Evolutionary conservation across 2,113 vertebrate species (phyloP).

Genomic region (Pedetes capensis): DNA sequence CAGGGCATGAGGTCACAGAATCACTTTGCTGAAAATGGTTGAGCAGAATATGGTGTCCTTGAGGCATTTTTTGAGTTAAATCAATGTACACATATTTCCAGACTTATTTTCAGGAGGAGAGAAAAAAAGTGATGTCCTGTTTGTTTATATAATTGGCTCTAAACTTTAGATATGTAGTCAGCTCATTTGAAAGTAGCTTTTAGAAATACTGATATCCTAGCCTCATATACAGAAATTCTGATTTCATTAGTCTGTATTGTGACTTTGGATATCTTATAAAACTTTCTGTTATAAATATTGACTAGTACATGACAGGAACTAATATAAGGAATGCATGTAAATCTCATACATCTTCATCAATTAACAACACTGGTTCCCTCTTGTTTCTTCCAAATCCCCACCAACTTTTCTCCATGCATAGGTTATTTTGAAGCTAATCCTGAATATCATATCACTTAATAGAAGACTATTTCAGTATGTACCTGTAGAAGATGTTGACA

Average conservation of each 20-base stretch:
- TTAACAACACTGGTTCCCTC: not conserved
- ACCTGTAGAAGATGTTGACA: not conserved
- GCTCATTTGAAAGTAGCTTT: conserved; percentile 29
- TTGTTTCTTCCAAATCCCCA: not conserved
- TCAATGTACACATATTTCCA: not conserved
- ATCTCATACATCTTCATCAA: conserved; percentile 10
- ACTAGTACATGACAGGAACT: conserved; percentile 17
- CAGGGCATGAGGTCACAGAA: not conserved
- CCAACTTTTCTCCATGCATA: not conserved
- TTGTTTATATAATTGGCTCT: conserved; percentile 1
- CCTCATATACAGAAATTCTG: not conserved
- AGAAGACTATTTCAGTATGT: not conserved
- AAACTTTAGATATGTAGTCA: conserved; percentile 17
- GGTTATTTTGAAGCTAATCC: conserved; percentile 26
- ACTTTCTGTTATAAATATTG: not conserved
- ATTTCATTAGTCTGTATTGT: not conserved
- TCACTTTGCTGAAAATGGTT: not conserved
- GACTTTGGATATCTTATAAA: not conserved
- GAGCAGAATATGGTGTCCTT: not conserved
- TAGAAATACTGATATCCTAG: not conserved
- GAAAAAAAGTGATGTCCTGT: not conserved
- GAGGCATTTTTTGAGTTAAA: not conserved
- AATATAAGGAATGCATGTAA: not conserved
- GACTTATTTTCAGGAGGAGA: not conserved
- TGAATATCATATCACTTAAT: conserved; percentile 42